These are phyloP conservation scores for Microctenopoma stevenorrisi DNA, from an alignment of 2,797 vertebrate species.

Conservation along the genomic window DNA sequence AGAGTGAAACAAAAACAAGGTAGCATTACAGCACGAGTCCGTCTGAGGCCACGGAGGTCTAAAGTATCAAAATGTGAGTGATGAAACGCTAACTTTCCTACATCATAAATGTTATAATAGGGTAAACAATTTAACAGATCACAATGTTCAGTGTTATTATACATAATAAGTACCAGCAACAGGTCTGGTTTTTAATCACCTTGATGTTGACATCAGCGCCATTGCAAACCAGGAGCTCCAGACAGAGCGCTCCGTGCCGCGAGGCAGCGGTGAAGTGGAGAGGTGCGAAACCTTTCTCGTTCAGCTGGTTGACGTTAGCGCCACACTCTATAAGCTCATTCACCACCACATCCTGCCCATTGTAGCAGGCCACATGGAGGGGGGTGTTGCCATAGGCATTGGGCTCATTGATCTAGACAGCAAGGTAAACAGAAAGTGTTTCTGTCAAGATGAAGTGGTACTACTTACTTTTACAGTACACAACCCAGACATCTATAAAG, in stretches of 20 bases:
- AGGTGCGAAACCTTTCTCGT: constrained; percentile 95
- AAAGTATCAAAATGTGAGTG: background rate
- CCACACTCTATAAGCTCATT: constrained; percentile 97
- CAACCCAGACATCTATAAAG: background rate
- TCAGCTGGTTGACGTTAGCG: constrained; percentile 96
- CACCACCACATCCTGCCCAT: constrained; percentile 97
- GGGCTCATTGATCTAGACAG: constrained; percentile 93
- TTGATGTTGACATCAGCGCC: constrained; percentile 97
- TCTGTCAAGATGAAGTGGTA: background rate
- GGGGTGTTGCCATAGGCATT: constrained; percentile 97
- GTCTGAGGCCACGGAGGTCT: background rate
- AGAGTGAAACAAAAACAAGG: constrained; percentile 47
- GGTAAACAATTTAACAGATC: background rate
- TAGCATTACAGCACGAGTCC: constrained; percentile 1
- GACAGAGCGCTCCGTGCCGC: constrained; percentile 93
- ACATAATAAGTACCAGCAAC: background rate
- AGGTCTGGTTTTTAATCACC: constrained; percentile 74
- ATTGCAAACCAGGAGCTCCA: constrained; percentile 95
- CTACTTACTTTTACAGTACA: background rate
- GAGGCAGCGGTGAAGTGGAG: constrained; percentile 97
- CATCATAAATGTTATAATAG: background rate
- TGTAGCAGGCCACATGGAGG: constrained; percentile 97
- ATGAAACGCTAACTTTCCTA: background rate
- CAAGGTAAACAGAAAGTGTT: background rate
- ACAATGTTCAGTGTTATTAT: background rate